These are phyloP conservation scores for Micrasema minimum DNA, from an alignment of 1,140 invertebrate genomes.

Conservation along the genomic window DNA sequence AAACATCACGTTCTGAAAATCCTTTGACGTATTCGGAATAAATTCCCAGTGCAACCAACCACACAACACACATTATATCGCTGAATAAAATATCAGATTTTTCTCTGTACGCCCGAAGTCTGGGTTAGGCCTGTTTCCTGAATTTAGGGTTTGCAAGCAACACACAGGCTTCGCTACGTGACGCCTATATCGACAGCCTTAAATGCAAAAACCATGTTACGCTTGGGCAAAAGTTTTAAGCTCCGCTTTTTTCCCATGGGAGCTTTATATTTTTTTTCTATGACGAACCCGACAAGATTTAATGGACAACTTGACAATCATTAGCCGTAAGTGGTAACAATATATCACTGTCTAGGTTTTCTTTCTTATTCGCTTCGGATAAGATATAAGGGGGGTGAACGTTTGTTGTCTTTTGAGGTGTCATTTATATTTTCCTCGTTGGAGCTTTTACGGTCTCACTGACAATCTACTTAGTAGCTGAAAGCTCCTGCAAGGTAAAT, in stretches of 20 bases:
- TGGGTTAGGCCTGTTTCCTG: conserved; percentile 16
- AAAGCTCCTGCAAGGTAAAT: conserved; percentile 32
- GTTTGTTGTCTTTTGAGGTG: conserved; percentile 53
- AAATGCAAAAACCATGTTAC: conserved; percentile 53
- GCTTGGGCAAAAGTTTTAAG: conserved; percentile 46
- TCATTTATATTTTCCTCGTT: conserved; percentile 51
- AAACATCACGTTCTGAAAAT: conserved; percentile 31
- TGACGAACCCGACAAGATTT: conserved; percentile 48
- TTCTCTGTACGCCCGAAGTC: background rate
- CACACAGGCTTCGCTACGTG: conserved; percentile 40
- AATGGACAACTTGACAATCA: conserved; percentile 54
- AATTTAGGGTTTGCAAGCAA: conserved; percentile 22
- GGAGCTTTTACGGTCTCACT: conserved; percentile 45
- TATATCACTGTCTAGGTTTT: conserved; percentile 53
- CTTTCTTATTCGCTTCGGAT: conserved; percentile 47
- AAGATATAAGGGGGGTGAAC: conserved; percentile 28
- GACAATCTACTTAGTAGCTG: conserved; percentile 51
- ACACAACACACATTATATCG: conserved; percentile 35
- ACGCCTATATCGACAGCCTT: conserved; percentile 34
- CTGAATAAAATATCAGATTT: conserved; percentile 51
- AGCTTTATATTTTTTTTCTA: conserved; percentile 33
- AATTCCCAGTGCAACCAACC: conserved; percentile 41
- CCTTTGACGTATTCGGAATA: conserved; percentile 42
- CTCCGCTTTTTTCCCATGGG: conserved; percentile 17
- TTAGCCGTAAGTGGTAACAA: conserved; percentile 51